phyloP scores from a whole-genome alignment of 92 coral and sea anemone genomes.

The Meandrina meandrites region DNA sequence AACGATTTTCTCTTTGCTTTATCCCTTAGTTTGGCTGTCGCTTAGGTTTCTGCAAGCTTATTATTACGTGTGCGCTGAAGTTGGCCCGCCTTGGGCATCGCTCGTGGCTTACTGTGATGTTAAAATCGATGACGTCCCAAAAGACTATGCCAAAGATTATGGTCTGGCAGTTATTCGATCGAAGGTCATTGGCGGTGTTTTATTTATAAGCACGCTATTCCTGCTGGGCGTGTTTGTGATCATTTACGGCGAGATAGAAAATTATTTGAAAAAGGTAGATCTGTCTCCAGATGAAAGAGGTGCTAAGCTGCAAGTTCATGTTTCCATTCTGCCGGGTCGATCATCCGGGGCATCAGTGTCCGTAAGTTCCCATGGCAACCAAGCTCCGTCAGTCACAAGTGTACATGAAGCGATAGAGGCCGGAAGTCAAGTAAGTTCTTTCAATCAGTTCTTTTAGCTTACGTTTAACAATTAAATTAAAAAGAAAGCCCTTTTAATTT shows the following conservation, averaged over 20 bases:
- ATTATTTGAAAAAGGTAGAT: conserved; percentile 22
- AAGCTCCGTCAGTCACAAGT: conserved; percentile 9
- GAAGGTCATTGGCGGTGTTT: conserved; percentile 18
- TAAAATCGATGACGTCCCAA: background rate
- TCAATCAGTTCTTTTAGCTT: background rate
- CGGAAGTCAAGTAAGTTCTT: conserved; percentile 1
- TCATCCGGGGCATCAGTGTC: conserved; percentile 13
- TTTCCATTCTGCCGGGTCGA: background rate
- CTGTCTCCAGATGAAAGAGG: background rate
- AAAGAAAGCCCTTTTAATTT: background rate
- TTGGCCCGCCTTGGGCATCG: background rate
- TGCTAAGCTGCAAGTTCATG: background rate
- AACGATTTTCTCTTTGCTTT: conserved; percentile 25
- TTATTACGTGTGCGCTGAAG: conserved; percentile 22
- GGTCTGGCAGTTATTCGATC: conserved; percentile 27
- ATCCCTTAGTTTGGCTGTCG: conserved; percentile 30
- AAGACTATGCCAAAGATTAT: background rate
- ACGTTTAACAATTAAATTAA: background rate
- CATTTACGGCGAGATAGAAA: conserved; percentile 34
- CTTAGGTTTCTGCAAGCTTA: conserved; percentile 34
- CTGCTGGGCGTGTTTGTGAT: conserved; percentile 20
- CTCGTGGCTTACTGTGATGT: conserved; percentile 6
- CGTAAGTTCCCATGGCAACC: conserved; percentile 15
- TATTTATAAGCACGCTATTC: conserved; percentile 20
- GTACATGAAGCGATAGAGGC: background rate